Evolutionary conservation across 2,888 invertebrate genomes (phyloP).

Genomic region (Drosophila paracracens): DNA sequence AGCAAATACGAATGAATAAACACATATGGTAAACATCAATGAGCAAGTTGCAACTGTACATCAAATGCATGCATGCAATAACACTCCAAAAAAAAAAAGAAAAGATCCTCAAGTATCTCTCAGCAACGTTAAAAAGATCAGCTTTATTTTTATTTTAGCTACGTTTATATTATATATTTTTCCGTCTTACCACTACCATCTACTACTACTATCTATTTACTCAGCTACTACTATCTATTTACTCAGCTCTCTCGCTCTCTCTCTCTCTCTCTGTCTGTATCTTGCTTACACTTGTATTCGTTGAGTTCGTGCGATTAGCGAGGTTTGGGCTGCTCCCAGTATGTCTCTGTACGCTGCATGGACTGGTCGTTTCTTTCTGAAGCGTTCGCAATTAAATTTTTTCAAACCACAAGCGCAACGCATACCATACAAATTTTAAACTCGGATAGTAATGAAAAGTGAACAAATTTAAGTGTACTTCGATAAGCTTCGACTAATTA

Average conservation of each 20-base stretch:
- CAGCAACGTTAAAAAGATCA: background rate
- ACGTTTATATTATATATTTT: too few relatives aligned
- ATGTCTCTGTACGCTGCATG: slow-evolving; percentile 7
- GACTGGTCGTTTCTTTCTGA: slow-evolving; percentile 18
- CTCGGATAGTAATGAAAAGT: slow-evolving; percentile 19
- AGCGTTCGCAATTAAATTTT: background rate
- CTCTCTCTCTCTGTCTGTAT: too few relatives aligned
- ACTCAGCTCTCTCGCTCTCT: too few relatives aligned
- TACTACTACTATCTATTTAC: too few relatives aligned
- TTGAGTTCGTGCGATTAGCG: background rate
- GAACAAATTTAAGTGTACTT: slow-evolving; percentile 1
- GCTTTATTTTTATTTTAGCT: background rate
- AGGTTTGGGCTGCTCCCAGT: slow-evolving; percentile 11
- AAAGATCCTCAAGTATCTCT: background rate
- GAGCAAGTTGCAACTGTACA: background rate
- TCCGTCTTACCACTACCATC: too few relatives aligned
- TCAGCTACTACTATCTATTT: too few relatives aligned
- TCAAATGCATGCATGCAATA: background rate
- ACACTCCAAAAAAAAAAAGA: background rate
- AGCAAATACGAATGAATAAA: slow-evolving; percentile 1
- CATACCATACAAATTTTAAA: background rate
- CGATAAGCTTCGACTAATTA: background rate
- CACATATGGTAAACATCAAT: too few relatives aligned
- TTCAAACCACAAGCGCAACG: background rate
- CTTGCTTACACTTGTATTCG: background rate